Conservation (phyloP, 1,140 invertebrate species). For the Dysdera silvatica region DNA sequence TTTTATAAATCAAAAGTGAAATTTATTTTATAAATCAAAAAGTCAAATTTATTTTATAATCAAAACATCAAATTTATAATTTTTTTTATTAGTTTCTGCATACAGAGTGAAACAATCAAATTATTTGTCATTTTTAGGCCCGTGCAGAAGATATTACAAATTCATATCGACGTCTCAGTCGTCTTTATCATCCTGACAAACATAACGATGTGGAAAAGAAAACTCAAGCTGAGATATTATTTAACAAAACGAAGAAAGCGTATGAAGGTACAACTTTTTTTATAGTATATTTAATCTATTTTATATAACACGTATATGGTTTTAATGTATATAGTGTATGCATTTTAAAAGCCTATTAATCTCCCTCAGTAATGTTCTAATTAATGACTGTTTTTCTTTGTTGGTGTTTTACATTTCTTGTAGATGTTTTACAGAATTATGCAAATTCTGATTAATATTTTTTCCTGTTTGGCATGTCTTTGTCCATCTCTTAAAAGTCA, state of each 20-base stretch:
- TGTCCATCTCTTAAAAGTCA: no score
- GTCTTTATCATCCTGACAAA: constrained; percentile 92
- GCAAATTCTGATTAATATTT: background rate
- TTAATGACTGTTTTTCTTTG: constrained; percentile 33
- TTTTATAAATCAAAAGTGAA: no score
- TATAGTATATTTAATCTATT: background rate
- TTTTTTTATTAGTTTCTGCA: no score
- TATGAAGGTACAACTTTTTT: constrained; percentile 65
- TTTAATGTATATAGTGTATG: background rate
- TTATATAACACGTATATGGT: background rate
- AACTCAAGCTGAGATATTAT: constrained; percentile 79
- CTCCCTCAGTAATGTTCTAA: background rate
- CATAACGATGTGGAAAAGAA: constrained; percentile 65
- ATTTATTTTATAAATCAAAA: no score
- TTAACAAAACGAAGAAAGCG: constrained; percentile 83
- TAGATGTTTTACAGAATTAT: background rate
- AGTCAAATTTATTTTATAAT: no score
- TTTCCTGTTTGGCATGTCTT: no score
- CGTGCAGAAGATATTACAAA: constrained; percentile 78
- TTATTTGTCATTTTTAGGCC: constrained; percentile 53
- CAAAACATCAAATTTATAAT: no score
- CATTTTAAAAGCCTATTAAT: background rate
- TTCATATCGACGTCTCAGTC: constrained; percentile 79
- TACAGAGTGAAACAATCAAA: no score
- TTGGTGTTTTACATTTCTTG: constrained; percentile 39